Evolutionary conservation across 1,140 invertebrate species (phyloP).

Genomic region (Caenorhabditis briggsae): DNA sequence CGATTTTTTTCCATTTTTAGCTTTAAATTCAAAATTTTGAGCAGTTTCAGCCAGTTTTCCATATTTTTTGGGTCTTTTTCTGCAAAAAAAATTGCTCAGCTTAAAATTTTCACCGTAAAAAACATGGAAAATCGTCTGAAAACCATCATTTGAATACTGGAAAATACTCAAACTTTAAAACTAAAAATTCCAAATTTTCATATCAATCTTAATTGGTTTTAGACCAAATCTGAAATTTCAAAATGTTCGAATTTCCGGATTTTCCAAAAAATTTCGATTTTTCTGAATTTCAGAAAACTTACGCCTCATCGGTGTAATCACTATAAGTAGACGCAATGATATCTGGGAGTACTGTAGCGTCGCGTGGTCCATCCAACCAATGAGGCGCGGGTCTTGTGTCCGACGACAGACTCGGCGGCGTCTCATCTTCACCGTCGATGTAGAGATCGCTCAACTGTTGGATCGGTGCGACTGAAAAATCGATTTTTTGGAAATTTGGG

Average conservation of each 20-base stretch:
- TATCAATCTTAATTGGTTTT: no score
- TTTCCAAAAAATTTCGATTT: neutral
- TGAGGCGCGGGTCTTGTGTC: constrained; percentile 2
- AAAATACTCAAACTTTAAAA: no score
- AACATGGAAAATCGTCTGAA: neutral
- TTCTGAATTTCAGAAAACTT: neutral
- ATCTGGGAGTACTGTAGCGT: neutral
- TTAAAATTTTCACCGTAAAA: no score
- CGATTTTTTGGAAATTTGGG: neutral
- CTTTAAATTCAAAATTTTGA: no score
- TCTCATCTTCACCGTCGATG: neutral
- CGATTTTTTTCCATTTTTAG: no score
- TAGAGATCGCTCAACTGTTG: neutral
- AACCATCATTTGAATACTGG: neutral
- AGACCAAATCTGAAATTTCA: neutral
- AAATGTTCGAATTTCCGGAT: neutral
- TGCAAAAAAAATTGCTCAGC: no score
- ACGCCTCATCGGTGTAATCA: constrained; percentile 38
- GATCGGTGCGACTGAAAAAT: neutral
- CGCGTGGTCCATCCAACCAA: constrained; percentile 23
- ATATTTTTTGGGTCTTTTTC: no score
- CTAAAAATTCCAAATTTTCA: no score
- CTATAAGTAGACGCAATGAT: constrained; percentile 32
- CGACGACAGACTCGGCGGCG: neutral
- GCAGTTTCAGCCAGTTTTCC: no score